Evolutionary conservation across 2,113 vertebrate species (phyloP), one percentile per base, ranked within the genome.

Genomic region (Melospiza melodia): DNA sequence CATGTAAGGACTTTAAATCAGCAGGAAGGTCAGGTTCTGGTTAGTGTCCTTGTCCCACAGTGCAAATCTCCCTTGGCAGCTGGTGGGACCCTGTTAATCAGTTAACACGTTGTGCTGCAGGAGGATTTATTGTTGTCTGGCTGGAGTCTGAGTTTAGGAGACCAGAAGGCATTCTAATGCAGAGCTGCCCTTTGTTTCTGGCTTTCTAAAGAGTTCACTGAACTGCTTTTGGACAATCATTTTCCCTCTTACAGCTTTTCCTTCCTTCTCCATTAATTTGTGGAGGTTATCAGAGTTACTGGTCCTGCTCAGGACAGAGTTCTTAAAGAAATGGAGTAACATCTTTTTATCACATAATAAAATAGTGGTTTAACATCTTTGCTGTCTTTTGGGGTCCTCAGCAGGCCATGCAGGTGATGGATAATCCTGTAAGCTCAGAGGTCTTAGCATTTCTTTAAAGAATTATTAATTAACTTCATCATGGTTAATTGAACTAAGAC

Each of bases 121-220:
- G 58, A 95, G 87, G 85, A 96, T 97, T 97, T 97, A 93, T 95
- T 94, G 72, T 66, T 48, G 71, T 94, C 81, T 95, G 97, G 93
- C 90, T 96, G 59, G 84, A 94, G 89, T 78, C 76, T 86, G 86
- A 84, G 46, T 93, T 91, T 77, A 61, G 93, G 93, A 97, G 93
- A 77, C n/a, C 82, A 79, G 95, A 91, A 97, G 96, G 94, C 94
- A 95, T 97, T 84, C 93, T 93, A 96, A 97, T 96, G 96, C 77
- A 89, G 90, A 96, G 94, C 72, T 93, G 89, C 67, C 66, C 83
- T 96, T 96, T 97, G 97, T 97, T 96, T 84, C 61, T 84, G 73
- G 5, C 76, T 93, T 86, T 93, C 80, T 88, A 90, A 96, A 81
- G 72, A 49, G 79, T 83, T 93, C 79, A 59, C 20, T 33, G 33